Evolutionary conservation across 2,113 vertebrate genomes (phyloP), one percentile per base, ranked within the genome.

Genomic region (Periophthalmus modestus): DNA sequence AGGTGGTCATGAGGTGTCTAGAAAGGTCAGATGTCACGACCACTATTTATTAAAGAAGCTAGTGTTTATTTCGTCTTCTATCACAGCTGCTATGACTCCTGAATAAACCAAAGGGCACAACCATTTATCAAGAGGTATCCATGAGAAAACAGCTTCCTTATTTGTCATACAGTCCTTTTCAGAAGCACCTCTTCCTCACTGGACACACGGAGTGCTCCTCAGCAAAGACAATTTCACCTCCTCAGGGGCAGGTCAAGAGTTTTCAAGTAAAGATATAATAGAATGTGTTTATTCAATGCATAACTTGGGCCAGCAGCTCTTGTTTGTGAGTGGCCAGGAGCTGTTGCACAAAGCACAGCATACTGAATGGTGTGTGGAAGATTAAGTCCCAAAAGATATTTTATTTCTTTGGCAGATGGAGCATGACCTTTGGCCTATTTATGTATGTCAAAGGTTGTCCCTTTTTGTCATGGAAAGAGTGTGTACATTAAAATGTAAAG

Each of bases 361-460:
- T 72, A 74, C 65, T 72, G 76, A 72, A 78, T 77, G 39, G 46
- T 59, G 66, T 11, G 19, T n/a, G 43, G 21, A 70, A 73, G 43
- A 33, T n/a, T n/a, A 73, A 34, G 33, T 65, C 62, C 33, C 61
- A 18, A 19, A 36, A 16, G 34, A 21, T 43, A 28, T 28, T 73
- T 12, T 4, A 15, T 58, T 58, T 67, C 79, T 66, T 68, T 65
- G 4, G 3, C n/a, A 70, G 24, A 14, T 61, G 5, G 43, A 71
- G 46, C 0, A 59, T 33, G 68, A 69, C 34, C 21, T 46, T 62
- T 11, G 70, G 7, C 5, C n/a, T 3, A 28, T 28, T 28, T n/a
- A n/a, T n/a, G n/a, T n/a, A n/a, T n/a, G n/a, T n/a, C n/a, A n/a
- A n/a, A n/a, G n/a, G n/a, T n/a, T n/a, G n/a, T n/a, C n/a, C n/a